Evolutionary conservation across 2,888 invertebrate species (phyloP).

Genomic region (Scaptomyza polygonia): DNA sequence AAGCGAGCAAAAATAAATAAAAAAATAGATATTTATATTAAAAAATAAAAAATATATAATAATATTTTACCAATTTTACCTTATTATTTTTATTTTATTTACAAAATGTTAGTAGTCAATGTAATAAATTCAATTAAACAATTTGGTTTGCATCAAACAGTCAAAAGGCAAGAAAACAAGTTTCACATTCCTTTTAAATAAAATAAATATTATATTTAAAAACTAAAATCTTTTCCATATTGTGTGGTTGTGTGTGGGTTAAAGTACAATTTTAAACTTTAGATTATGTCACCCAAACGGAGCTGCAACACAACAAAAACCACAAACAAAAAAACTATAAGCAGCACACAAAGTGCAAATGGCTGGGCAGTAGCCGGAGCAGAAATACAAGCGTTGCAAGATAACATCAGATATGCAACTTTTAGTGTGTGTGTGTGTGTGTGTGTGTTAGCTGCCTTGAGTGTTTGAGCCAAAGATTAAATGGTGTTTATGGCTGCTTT

Average conservation of each 20-base stretch:
- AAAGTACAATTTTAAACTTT: slow-evolving; percentile 21
- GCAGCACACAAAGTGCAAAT: slow-evolving; percentile 40
- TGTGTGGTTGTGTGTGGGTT: slow-evolving; percentile 4
- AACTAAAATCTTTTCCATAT: neutral
- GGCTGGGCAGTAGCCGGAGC: slow-evolving; percentile 29
- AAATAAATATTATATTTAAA: no score
- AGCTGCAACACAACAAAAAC: slow-evolving; percentile 50
- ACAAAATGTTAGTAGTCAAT: no score
- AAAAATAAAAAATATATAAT: no score
- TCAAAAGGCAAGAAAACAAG: no score
- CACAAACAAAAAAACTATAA: slow-evolving; percentile 57
- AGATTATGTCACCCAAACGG: slow-evolving; percentile 44
- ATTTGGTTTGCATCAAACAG: no score
- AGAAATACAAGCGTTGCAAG: slow-evolving; percentile 37
- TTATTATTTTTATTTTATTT: no score
- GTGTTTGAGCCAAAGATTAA: slow-evolving; percentile 79
- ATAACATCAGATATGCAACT: slow-evolving; percentile 31
- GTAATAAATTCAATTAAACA: no score
- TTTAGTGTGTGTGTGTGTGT: slow-evolving; percentile 6
- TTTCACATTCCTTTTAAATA: no score
- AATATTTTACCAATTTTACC: no score
- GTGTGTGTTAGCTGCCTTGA: slow-evolving; percentile 47
- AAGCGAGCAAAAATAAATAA: no score
- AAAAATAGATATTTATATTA: no score
- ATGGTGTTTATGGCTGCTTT: slow-evolving; percentile 74